These are phyloP conservation scores for Amblyjoppa proteus DNA, from an alignment of 2,888 invertebrate genomes.

Conservation along the genomic window DNA sequence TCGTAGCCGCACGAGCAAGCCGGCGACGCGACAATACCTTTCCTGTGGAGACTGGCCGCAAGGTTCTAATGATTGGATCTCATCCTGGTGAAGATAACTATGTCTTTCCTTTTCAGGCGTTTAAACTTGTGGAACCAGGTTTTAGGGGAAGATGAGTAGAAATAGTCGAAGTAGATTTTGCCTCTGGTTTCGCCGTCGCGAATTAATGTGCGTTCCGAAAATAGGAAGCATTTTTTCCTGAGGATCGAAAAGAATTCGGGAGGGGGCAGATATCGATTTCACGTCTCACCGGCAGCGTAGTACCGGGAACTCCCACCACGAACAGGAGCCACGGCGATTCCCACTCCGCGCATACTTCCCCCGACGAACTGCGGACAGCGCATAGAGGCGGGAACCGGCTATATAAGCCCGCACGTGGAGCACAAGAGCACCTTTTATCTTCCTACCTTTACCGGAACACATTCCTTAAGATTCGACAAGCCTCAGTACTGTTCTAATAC, in stretches of 20 bases:
- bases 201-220: background rate
- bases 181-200: background rate
- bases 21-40: background rate
- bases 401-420: no score
- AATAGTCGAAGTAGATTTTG: background rate
- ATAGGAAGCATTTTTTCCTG: no score
- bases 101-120: background rate
- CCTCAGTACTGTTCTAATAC: no score
- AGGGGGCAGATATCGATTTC: background rate
- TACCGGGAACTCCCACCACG: no score
- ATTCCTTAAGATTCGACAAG: no score
- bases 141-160: background rate
- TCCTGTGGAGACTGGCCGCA: conserved; percentile 5
- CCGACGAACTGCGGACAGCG: no score
- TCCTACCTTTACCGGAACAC: no score
- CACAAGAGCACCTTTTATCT: no score
- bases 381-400: no score
- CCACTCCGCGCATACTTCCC: no score
- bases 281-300: no score
- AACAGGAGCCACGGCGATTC: no score
- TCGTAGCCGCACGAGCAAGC: background rate
- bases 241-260: background rate
- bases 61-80: conserved; percentile 8
- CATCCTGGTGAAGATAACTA: background rate
- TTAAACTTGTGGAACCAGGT: background rate